Evolutionary conservation across 2,888 invertebrate genomes (phyloP).

Genomic region (Dynastes hyllus): DNA sequence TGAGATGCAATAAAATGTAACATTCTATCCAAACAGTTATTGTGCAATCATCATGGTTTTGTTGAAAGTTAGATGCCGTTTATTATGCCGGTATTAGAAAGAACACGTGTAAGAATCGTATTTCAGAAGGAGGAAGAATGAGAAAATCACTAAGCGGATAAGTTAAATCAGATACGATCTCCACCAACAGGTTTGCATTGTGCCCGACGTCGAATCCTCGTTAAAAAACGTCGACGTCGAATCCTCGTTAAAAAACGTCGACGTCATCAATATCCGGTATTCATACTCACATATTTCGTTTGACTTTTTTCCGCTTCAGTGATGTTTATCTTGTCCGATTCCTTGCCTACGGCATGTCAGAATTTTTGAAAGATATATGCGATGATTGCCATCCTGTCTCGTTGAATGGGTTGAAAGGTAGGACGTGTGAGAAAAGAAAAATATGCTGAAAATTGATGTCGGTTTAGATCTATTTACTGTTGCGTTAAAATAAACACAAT

Average conservation of each 20-base stretch:
- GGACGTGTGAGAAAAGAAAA: constrained; percentile 1
- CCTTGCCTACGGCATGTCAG: background rate
- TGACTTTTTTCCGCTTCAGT: background rate
- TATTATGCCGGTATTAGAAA: no score
- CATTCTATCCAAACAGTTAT: no score
- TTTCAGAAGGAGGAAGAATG: no score
- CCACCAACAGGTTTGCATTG: background rate
- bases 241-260: constrained; percentile 6
- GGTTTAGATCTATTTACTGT: no score
- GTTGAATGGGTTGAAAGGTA: background rate
- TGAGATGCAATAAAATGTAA: no score
- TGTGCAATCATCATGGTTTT: no score
- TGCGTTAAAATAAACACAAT: no score
- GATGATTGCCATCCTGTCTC: background rate
- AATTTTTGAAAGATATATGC: background rate
- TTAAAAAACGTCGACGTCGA: background rate
- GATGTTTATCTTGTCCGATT: background rate
- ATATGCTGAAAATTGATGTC: background rate
- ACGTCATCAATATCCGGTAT: constrained; percentile 10
- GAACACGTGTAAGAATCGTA: no score
- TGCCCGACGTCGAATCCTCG: background rate
- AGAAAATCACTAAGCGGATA: background rate
- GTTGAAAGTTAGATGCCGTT: no score
- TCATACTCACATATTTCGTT: background rate
- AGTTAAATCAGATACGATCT: background rate